Percentiles rank a stretch among this genome's conserved stretches.
phyloP scores from a whole-genome alignment of 2,113 vertebrate genomes.

The Catharus minimus region DNA sequence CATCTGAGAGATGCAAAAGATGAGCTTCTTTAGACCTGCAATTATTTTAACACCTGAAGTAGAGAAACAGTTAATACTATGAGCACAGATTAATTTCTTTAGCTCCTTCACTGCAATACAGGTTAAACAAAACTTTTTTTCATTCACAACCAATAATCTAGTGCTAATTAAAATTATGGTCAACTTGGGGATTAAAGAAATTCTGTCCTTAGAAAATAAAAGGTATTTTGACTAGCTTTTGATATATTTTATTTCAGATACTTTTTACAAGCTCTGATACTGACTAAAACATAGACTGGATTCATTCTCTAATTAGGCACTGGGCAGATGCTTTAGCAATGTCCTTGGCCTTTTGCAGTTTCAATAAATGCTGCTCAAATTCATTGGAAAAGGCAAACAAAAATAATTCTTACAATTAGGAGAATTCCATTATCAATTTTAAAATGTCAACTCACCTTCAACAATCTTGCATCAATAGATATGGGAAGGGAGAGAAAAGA shows the following conservation, averaged over 20 bases:
- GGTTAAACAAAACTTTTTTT: background rate
- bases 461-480: slow-evolving; percentile 61
- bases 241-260: background rate
- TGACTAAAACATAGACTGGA: background rate
- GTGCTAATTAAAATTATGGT: background rate
- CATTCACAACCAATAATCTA: background rate
- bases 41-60: background rate
- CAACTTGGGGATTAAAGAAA: background rate
- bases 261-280: background rate
- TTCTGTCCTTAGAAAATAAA: background rate
- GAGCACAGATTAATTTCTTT: background rate
- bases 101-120: background rate
- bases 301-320: background rate
- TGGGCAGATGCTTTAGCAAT: background rate
- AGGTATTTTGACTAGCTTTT: background rate
- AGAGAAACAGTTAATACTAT: background rate
- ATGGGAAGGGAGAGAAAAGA: slow-evolving; percentile 4
- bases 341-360: background rate
- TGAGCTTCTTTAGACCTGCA: background rate
- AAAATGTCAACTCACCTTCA: slow-evolving; percentile 70
- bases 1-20: background rate
- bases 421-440: background rate
- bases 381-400: background rate
- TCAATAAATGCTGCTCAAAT: background rate
- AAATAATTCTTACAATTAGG: background rate